phyloP scores from a whole-genome alignment of 1,140 invertebrate species.

The Drosophila pandora region DNA sequence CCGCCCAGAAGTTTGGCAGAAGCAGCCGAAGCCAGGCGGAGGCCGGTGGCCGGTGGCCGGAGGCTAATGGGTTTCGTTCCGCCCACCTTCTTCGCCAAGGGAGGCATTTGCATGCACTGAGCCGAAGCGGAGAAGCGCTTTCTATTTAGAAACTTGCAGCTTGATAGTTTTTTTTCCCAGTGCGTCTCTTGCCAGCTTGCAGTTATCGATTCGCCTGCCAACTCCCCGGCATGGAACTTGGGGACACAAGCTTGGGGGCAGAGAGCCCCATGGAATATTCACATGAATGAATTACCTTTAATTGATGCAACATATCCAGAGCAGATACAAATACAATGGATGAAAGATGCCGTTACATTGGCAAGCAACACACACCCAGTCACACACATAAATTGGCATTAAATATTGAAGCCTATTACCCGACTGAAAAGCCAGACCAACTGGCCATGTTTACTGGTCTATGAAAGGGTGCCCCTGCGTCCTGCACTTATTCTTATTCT shows the following conservation, averaged over 20 bases:
- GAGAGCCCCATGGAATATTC: conserved; percentile 70
- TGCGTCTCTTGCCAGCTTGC: conserved; percentile 5
- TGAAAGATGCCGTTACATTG: conserved; percentile 3
- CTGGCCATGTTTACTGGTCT: conserved; percentile 36
- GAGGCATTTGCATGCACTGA: conserved; percentile 33
- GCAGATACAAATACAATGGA: conserved; percentile 24
- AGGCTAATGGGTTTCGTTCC: conserved; percentile 48
- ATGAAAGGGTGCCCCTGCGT: conserved; percentile 10
- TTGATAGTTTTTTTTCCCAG: neutral
- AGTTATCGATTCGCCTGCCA: conserved; percentile 27
- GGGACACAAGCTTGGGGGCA: neutral
- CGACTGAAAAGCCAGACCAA: conserved; percentile 56
- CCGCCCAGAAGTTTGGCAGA: conserved; percentile 29
- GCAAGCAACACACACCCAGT: neutral
- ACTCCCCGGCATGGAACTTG: conserved; percentile 3
- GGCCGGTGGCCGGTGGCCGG: conserved; percentile 8
- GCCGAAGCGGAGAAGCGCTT: conserved; percentile 1
- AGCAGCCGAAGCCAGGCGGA: conserved; percentile 6
- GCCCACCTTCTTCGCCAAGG: conserved; percentile 8
- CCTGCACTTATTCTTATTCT: neutral
- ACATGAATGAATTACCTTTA: conserved; percentile 80
- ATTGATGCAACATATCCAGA: conserved; percentile 71
- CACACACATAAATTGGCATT: conserved; percentile 76
- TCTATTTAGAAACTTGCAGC: too few relatives aligned
- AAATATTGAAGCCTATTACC: conserved; percentile 75